Conservation (phyloP, 2,888 invertebrate genomes). For the Drosophila anomelani region DNA sequence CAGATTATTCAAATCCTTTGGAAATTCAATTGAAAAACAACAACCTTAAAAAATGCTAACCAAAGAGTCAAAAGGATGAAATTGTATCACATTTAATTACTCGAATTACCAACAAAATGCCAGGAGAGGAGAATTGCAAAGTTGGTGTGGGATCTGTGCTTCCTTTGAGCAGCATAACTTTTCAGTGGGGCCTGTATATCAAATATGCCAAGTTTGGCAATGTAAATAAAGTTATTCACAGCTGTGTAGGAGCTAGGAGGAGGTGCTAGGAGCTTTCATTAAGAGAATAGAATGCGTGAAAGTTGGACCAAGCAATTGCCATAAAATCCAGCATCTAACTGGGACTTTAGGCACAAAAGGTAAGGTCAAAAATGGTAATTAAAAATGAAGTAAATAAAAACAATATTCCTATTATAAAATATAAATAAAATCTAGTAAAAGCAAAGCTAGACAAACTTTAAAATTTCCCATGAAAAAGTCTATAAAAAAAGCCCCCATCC, state of each 20-base stretch:
- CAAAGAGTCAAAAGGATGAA: background rate
- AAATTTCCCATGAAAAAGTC: background rate
- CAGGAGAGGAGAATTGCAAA: background rate
- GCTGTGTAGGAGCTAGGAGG: background rate
- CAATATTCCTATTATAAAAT: too few relatives aligned
- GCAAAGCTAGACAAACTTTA: background rate
- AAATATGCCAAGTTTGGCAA: conserved; percentile 23
- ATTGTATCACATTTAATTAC: conserved; percentile 13
- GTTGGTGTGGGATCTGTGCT: background rate
- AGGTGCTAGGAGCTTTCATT: conserved; percentile 8
- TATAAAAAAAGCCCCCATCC: background rate
- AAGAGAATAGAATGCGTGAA: conserved; percentile 26
- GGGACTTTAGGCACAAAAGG: background rate
- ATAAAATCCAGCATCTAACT: conserved; percentile 15
- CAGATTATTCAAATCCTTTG: background rate
- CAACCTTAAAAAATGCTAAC: background rate
- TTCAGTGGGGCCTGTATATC: conserved; percentile 14
- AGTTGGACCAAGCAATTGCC: conserved; percentile 10
- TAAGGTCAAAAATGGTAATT: background rate
- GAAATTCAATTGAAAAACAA: background rate
- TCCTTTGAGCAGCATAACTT: conserved; percentile 20
- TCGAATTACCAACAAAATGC: conserved; percentile 8
- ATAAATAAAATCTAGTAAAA: too few relatives aligned
- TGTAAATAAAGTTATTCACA: conserved; percentile 27
- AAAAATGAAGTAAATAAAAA: background rate